Conservation (phyloP, 2,797 vertebrate genomes). For the Microctenopoma stevenorrisi region DNA sequence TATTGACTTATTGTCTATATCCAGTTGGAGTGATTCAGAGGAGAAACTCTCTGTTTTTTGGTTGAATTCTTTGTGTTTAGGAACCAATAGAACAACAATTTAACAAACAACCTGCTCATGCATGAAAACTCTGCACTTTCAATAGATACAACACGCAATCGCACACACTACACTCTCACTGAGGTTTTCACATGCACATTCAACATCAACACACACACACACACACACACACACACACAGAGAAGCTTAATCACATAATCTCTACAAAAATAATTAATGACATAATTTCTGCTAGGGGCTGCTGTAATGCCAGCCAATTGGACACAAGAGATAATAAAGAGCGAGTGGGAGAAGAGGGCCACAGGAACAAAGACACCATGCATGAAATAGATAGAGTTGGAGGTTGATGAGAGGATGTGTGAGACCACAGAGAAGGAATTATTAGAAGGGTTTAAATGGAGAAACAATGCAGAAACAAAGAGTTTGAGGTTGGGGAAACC, state of each 20-base stretch:
- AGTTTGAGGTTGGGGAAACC: background rate
- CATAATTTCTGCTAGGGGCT: slow-evolving; percentile 60
- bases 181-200: slow-evolving; percentile 21
- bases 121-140: slow-evolving; percentile 37
- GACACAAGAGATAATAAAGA: slow-evolving; percentile 52
- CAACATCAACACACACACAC: background rate
- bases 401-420: slow-evolving; percentile 12
- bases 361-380: slow-evolving; percentile 52
- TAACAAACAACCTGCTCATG: slow-evolving; percentile 31
- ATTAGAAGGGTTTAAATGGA: slow-evolving; percentile 1
- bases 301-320: slow-evolving; percentile 49
- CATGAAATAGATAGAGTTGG: slow-evolving; percentile 1
- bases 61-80: background rate
- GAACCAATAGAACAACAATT: slow-evolving; percentile 37
- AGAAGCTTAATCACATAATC: slow-evolving; percentile 70
- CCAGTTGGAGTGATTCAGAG: background rate
- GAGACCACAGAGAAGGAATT: slow-evolving; percentile 8
- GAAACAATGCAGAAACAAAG: background rate
- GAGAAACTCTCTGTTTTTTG: background rate
- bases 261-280: slow-evolving; percentile 77
- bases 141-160: slow-evolving; percentile 41
- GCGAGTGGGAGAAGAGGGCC: slow-evolving; percentile 10
- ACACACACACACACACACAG: background rate
- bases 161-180: slow-evolving; percentile 11
- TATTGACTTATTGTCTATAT: background rate